Conservation (phyloP, 2,888 invertebrate genomes). For the Eledona agricola region DNA sequence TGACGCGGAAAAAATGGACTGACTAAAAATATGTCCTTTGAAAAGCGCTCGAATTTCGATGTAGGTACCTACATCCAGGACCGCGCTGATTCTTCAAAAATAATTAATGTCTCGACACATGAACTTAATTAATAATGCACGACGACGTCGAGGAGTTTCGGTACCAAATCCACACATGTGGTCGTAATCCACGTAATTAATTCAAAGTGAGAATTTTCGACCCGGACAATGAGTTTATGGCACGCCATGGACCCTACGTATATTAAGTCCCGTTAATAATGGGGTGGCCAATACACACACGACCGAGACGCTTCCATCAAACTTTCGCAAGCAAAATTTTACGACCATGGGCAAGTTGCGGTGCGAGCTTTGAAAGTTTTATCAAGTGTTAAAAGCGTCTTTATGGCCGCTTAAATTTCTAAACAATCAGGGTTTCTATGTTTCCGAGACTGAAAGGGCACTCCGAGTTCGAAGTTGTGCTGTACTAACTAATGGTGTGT, state of each 20-base stretch:
- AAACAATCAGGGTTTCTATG: not conserved
- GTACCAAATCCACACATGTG: conserved; percentile 28
- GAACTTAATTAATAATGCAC: conserved; percentile 18
- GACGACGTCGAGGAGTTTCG: conserved; percentile 22
- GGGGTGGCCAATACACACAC: conserved; percentile 19
- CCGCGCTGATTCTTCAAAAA: conserved; percentile 1
- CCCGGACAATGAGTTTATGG: conserved; percentile 33
- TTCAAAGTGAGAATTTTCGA: conserved; percentile 35
- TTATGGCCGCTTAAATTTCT: conserved; percentile 23
- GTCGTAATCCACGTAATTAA: conserved; percentile 36
- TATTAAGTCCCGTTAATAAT: conserved; percentile 36
- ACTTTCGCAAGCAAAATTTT: not conserved
- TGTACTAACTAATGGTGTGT: conserved; percentile 3
- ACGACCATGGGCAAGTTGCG: conserved; percentile 2
- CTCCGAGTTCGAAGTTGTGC: not conserved
- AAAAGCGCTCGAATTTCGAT: not conserved
- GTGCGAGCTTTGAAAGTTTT: conserved; percentile 12
- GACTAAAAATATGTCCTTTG: not conserved
- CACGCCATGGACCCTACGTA: conserved; percentile 35
- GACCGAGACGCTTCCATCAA: conserved; percentile 9
- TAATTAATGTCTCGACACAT: conserved; percentile 18
- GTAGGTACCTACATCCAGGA: not conserved
- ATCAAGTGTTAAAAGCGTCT: conserved; percentile 27
- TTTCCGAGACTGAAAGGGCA: not conserved
- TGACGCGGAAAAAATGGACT: conserved; percentile 3